Evolutionary conservation across 2,888 invertebrate species (phyloP).

Genomic region (Saturnia japonica): DNA sequence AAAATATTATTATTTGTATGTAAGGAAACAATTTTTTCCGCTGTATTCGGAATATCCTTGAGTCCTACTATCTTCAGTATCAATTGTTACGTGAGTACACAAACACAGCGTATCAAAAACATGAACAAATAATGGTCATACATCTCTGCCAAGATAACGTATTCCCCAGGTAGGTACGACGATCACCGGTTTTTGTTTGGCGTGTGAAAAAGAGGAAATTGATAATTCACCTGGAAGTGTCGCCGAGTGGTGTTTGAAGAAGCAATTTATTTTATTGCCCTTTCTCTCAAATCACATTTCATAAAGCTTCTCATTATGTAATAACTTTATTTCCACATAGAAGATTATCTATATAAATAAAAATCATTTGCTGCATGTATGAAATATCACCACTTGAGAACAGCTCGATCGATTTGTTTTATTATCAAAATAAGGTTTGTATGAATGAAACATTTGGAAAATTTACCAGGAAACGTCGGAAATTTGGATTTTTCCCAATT

Average conservation of each 20-base stretch:
- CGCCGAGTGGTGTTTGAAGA: conserved; percentile 11
- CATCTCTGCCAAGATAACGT: conserved; percentile 77
- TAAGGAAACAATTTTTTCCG: neutral
- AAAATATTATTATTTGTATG: neutral
- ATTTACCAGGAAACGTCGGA: too few relatives aligned
- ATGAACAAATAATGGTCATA: conserved; percentile 73
- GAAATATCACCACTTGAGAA: too few relatives aligned
- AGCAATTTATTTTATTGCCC: conserved; percentile 4
- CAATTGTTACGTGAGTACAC: conserved; percentile 6
- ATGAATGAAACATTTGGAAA: too few relatives aligned
- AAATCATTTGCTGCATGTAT: too few relatives aligned
- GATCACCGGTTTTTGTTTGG: conserved; percentile 14
- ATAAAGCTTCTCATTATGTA: neutral
- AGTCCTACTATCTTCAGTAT: neutral
- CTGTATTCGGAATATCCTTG: neutral
- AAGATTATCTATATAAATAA: neutral
- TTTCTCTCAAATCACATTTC: neutral
- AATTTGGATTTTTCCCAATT: too few relatives aligned
- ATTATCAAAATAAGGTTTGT: too few relatives aligned
- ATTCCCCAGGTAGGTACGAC: conserved; percentile 12
- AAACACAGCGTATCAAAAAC: conserved; percentile 30
- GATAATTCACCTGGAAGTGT: conserved; percentile 13
- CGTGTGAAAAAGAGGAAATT: conserved; percentile 14
- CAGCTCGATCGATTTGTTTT: too few relatives aligned
- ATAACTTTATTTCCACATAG: neutral